These are phyloP conservation scores for Chromobotia macracanthus DNA, from an alignment of 2,797 vertebrate species.

Conservation along the genomic window DNA sequence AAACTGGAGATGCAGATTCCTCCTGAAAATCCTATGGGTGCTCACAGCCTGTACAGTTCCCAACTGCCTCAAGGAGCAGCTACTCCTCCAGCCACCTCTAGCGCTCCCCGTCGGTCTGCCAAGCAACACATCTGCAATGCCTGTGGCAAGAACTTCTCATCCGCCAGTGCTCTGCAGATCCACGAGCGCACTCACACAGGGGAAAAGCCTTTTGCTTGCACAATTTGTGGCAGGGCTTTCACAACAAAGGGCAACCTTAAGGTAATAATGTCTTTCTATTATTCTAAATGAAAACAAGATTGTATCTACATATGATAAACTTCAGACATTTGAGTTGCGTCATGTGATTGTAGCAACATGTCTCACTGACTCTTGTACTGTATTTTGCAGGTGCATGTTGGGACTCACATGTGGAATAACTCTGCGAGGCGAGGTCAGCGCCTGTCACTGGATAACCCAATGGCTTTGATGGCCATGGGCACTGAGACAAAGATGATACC, in stretches of 20 bases:
- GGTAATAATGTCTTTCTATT: slow-evolving; percentile 68
- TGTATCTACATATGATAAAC: not conserved
- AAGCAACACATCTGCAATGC: slow-evolving; percentile 90
- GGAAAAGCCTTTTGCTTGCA: slow-evolving; percentile 97
- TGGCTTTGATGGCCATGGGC: slow-evolving; percentile 86
- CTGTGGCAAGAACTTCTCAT: slow-evolving; percentile 97
- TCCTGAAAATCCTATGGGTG: slow-evolving; percentile 78
- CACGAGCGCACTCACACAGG: slow-evolving; percentile 96
- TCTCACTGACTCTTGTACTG: not conserved
- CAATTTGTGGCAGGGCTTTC: slow-evolving; percentile 93
- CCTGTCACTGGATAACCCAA: slow-evolving; percentile 91
- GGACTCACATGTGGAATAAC: slow-evolving; percentile 96
- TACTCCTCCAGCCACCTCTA: slow-evolving; percentile 74
- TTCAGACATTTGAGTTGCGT: not conserved
- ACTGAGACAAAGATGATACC: slow-evolving; percentile 87
- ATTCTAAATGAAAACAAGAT: not conserved
- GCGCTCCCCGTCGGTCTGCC: slow-evolving; percentile 81
- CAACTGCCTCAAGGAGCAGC: slow-evolving; percentile 82
- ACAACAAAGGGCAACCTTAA: slow-evolving; percentile 98
- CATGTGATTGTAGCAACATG: not conserved
- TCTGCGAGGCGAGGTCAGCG: slow-evolving; percentile 89
- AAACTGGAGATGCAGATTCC: slow-evolving; percentile 89
- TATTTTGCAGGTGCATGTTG: slow-evolving; percentile 87
- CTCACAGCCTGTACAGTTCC: slow-evolving; percentile 73
- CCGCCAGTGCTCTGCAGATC: slow-evolving; percentile 95